Evolutionary conservation across 1,140 invertebrate species (phyloP), one percentile per base, ranked within the genome.

Genomic region (Drosophila takahashii): DNA sequence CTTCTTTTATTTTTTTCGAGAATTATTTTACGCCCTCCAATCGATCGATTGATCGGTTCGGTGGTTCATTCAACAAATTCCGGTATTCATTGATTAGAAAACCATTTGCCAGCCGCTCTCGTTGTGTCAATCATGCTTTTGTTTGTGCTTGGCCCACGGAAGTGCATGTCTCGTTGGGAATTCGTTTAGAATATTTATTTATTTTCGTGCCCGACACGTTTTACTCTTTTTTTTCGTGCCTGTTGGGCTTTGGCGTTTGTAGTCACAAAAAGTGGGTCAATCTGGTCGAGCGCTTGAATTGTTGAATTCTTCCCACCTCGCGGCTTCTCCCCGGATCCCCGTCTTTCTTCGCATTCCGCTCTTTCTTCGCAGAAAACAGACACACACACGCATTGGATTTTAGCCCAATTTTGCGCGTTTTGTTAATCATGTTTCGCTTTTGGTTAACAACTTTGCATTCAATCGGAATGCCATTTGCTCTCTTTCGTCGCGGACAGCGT

Each of bases 351-450:
- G 29, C 29, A 32, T 9, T 9, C 7, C 29, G 7, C 29, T 34
- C 13, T 16, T 44, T 45, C 26, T n/a, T 15, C 29, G 0, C 45
- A 42, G 2, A 41, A 15, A 36, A 36, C 34, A 13, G 5, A n/a
- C 37, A 48, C 26, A n/a, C 52, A 67, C 53, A 67, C 51, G 54
- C 39, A 56, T 18, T n/a, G 16, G 15, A 47, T 50, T 66, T 73
- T 67, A 77, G 67, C 79, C 62, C 77, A 73, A 85, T 78, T 85
- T 87, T 13, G 83, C 85, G 79, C 73, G 79, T 78, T 77, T 85
- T 85, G 81, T 85, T 87, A 87, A 85, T 81, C 81, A 85, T 85
- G 81, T 85, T 85, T 87, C 81, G 85, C 78, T 84, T 84, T 69
- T 53, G 66, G 66, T 47, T 60, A 73, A 83, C 80, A 84, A 79